Conservation (phyloP, 2,113 vertebrate genomes). For the Nanorana parkeri region DNA sequence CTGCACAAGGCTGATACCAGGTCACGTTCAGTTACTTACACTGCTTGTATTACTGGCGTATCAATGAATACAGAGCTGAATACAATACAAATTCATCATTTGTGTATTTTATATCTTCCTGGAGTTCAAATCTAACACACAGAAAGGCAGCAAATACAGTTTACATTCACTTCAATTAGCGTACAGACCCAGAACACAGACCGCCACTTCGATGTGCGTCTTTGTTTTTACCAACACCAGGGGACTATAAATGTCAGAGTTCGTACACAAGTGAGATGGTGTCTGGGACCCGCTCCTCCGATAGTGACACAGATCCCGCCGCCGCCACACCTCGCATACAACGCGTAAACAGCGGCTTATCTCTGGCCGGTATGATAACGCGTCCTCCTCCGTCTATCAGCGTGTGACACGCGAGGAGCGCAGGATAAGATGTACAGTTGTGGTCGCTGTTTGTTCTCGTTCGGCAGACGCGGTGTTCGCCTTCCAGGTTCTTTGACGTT, state of each 20-base stretch:
- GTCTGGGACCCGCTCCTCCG: neutral
- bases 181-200: too few relatives aligned
- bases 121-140: too few relatives aligned
- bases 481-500: neutral
- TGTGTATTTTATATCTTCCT: too few relatives aligned
- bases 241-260: neutral
- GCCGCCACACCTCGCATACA: neutral
- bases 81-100: too few relatives aligned
- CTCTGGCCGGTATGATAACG: neutral
- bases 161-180: too few relatives aligned
- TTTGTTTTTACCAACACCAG: too few relatives aligned
- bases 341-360: neutral
- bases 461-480: neutral
- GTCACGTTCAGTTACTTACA: too few relatives aligned
- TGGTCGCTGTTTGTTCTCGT: neutral
- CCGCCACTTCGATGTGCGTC: too few relatives aligned
- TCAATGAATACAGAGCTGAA: too few relatives aligned
- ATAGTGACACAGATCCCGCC: neutral
- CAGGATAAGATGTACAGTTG: neutral
- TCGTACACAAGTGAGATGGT: neutral
- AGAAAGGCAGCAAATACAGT: too few relatives aligned
- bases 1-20: too few relatives aligned
- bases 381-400: neutral
- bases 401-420: conserved; percentile 11
- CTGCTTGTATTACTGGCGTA: too few relatives aligned